Evolutionary conservation across 2,888 invertebrate species (phyloP), one percentile per base, ranked within the genome.

Genomic region (Monoplex corrugatus): DNA sequence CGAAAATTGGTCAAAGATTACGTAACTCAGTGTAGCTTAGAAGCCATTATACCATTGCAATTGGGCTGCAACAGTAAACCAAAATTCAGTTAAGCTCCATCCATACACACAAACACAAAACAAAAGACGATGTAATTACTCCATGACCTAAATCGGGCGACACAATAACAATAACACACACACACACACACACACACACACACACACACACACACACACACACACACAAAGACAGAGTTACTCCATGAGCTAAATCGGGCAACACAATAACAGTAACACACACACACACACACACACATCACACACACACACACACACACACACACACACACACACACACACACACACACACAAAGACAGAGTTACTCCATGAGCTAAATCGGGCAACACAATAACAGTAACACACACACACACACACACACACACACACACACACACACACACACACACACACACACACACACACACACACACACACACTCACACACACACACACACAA

Each of bases 401-500:
- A 6, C 78, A 78, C 78, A 38, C 78, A 78, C 19, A 38, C 78
- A 78, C 78, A 38, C 78, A 19, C 43, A 43, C n/a, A 43, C 23
- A n/a, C 80, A 80, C 80, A 80, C 40, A 80, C 80, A 23, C 43
- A 43, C 43, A n/a, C 80, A 80, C 78, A 32, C 78, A n/a, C 78
- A 78, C 78, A 78, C 43, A n/a, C 80, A 80, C 43, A 43, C 43
- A 80, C 40, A 43, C 80, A 80, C 80, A 80, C 80, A 40, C 80
- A 80, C 80, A 40, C 43, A 80, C 80, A 80, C 80, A 43, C 80
- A 80, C 43, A 43, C 43, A 78, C 35, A 78, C 35, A 78, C 28
- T 8, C 8, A 68, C 68, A 68, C 68, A 8, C n/a, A 32, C n/a
- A 68, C 23, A 68, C 16, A 16, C 28, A 68, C 68, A 68, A 23